Conservation (phyloP, 2,888 invertebrate species). For the Cantharis lateralis region DNA sequence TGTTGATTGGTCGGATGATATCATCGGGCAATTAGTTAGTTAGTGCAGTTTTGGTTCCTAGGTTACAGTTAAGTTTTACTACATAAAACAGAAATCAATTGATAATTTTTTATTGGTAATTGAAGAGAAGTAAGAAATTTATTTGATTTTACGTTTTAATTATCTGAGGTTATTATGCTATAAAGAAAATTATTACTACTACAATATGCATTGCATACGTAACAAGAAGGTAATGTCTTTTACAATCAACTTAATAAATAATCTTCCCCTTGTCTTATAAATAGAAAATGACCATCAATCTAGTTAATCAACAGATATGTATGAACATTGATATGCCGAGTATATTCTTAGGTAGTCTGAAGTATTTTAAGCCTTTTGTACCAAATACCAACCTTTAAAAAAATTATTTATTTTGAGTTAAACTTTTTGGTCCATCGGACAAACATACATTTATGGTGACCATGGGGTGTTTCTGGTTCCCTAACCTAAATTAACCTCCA, state of each 20-base stretch:
- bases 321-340: neutral
- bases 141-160: neutral
- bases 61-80: neutral
- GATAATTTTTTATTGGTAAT: neutral
- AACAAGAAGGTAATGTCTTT: neutral
- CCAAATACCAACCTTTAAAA: neutral
- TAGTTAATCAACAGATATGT: conserved; percentile 1
- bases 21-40: neutral
- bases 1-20: neutral
- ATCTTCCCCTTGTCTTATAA: conserved; percentile 11
- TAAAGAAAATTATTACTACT: neutral
- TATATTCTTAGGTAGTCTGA: neutral
- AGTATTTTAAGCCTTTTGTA: neutral
- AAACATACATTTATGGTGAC: no score
- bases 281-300: conserved; percentile 21
- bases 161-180: neutral
- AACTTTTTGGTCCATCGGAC: no score
- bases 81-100: neutral
- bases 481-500: neutral
- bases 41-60: neutral
- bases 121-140: neutral
- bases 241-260: conserved; percentile 11
- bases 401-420: no score
- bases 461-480: no score
- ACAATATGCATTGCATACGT: neutral